Percentiles rank a stretch among this genome's conserved stretches.
phyloP scores from a whole-genome alignment of 2,113 vertebrate species.

The Epinephelus moara region DNA sequence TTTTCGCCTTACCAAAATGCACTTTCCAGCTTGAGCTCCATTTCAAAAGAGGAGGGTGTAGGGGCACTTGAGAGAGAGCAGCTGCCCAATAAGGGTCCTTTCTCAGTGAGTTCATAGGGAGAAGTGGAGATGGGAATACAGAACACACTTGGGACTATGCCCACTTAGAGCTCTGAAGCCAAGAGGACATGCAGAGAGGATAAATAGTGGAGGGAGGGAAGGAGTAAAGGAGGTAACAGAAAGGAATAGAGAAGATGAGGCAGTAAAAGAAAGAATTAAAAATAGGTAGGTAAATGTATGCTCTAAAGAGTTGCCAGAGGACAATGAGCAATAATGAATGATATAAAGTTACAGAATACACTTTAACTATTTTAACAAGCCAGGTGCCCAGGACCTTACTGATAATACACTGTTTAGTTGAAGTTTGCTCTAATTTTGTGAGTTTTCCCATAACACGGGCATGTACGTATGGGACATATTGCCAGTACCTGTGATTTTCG shows the following conservation, averaged over 20 bases:
- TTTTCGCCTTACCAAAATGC: constrained; percentile 60
- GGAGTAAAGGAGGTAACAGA: background rate
- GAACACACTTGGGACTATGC: constrained; percentile 45
- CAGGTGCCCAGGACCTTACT: too few relatives aligned
- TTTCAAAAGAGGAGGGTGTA: constrained; percentile 65
- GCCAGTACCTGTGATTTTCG: constrained; percentile 90
- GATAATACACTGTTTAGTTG: too few relatives aligned
- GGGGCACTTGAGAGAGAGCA: constrained; percentile 56
- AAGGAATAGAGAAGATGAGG: background rate
- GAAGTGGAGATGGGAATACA: constrained; percentile 46
- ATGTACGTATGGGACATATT: background rate
- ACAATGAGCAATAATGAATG: background rate
- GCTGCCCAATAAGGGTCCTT: constrained; percentile 62
- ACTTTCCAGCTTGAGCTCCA: constrained; percentile 67
- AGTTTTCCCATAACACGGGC: background rate
- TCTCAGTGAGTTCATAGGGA: constrained; percentile 40
- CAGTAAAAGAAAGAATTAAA: background rate
- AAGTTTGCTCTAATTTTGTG: background rate
- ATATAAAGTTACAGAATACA: background rate
- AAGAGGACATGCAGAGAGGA: constrained; percentile 21
- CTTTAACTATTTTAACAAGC: background rate
- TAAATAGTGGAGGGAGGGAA: background rate
- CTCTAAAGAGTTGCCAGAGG: background rate
- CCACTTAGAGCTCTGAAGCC: constrained; percentile 31
- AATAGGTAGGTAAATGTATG: background rate